Percentiles rank a stretch among this genome's conserved stretches.
phyloP scores from a whole-genome alignment of 2,113 vertebrate species.

The Sebastes fasciatus region DNA sequence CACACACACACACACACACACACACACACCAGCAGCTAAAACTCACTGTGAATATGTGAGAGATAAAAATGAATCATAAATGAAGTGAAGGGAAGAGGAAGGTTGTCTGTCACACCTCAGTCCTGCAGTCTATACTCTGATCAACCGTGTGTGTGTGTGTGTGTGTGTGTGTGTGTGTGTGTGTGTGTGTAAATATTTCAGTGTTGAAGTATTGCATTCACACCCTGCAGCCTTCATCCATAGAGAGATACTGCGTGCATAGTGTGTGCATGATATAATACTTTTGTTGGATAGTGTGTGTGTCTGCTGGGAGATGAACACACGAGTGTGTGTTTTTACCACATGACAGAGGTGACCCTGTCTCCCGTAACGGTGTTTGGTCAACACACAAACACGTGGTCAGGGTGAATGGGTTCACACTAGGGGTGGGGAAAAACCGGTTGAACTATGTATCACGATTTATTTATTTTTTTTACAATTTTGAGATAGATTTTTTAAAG shows the following conservation, averaged over 20 bases:
- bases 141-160: neutral
- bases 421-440: too few relatives aligned
- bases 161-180: slow-evolving; percentile 34
- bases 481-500: too few relatives aligned
- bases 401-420: neutral
- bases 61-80: slow-evolving; percentile 5
- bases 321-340: slow-evolving; percentile 15
- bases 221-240: slow-evolving; percentile 57
- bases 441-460: too few relatives aligned
- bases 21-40: neutral
- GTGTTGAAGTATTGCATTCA: slow-evolving; percentile 56
- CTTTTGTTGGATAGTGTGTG: slow-evolving; percentile 23
- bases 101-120: neutral
- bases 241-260: slow-evolving; percentile 3
- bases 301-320: slow-evolving; percentile 32
- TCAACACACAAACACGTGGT: neutral
- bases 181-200: slow-evolving; percentile 28
- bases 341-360: neutral
- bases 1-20: neutral
- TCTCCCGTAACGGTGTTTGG: neutral
- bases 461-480: too few relatives aligned
- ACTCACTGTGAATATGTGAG: neutral
- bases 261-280: slow-evolving; percentile 27
- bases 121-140: neutral
- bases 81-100: neutral